Evolutionary conservation across 2,888 invertebrate species (phyloP).

Genomic region (Volucella zonaria): DNA sequence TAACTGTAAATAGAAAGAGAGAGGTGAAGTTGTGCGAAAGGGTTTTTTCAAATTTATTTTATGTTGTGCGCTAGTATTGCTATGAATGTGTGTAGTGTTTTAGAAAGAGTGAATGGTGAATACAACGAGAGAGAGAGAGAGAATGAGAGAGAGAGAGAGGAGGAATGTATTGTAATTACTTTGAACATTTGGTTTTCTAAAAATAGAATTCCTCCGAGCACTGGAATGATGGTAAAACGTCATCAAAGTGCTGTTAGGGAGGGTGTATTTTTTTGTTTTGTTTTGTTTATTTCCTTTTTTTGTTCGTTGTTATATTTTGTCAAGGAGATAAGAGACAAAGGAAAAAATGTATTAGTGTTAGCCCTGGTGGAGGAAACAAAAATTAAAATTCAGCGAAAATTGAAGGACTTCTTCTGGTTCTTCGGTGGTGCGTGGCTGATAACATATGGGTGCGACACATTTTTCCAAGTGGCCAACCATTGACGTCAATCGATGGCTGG

Average conservation of each 20-base stretch:
- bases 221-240: conserved; percentile 5
- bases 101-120: neutral
- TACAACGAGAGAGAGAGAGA: too few species aligned
- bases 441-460: conserved; percentile 39
- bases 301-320: neutral
- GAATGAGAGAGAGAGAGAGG: neutral
- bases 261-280: too few species aligned
- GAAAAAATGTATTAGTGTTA: neutral
- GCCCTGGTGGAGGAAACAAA: neutral
- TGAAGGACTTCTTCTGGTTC: conserved; percentile 2
- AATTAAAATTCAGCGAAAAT: conserved; percentile 37
- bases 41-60: conserved; percentile 27
- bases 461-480: conserved; percentile 22
- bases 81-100: neutral
- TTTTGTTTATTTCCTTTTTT: neutral
- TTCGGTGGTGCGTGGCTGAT: conserved; percentile 26
- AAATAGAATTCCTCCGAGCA: conserved; percentile 29
- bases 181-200: conserved; percentile 49
- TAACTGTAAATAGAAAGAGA: conserved; percentile 74
- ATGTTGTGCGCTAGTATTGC: neutral
- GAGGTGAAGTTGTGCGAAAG: conserved; percentile 7
- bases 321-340: neutral
- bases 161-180: conserved; percentile 33
- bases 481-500: conserved; percentile 51
- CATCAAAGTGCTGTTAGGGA: neutral